Evolutionary conservation across 2,113 vertebrate genomes (phyloP).

Genomic region (Podarcis raffonei): DNA sequence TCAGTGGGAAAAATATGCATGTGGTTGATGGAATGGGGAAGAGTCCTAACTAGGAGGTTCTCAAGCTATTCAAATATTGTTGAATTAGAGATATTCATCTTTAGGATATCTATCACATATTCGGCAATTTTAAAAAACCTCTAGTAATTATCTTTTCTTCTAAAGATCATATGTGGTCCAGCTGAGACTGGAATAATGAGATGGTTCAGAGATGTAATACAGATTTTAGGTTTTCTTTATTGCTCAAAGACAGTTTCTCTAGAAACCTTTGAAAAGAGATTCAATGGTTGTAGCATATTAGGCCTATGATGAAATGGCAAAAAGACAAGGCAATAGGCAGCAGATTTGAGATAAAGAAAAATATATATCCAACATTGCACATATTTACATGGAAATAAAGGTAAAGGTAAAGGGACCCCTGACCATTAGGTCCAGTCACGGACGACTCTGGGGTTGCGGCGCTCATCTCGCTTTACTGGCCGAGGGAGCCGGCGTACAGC

Average conservation of each 20-base stretch:
- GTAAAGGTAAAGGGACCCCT: too few species aligned
- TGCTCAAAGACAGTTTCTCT: constrained; percentile 54
- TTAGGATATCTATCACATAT: constrained; percentile 38
- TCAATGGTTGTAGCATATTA: constrained; percentile 9
- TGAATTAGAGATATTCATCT: constrained; percentile 41
- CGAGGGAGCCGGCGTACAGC: too few species aligned
- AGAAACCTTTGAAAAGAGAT: constrained; percentile 56
- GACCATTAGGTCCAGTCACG: too few species aligned
- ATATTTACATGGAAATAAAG: neutral
- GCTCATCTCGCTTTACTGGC: too few species aligned
- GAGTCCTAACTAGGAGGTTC: constrained; percentile 40
- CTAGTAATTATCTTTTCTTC: constrained; percentile 35
- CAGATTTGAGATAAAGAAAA: neutral
- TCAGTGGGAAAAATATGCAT: neutral
- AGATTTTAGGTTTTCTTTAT: constrained; percentile 45
- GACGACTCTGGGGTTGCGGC: too few species aligned
- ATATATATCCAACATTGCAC: neutral
- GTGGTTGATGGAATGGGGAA: neutral
- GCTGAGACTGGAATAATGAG: constrained; percentile 33
- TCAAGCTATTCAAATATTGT: constrained; percentile 38
- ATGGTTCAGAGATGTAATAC: constrained; percentile 29
- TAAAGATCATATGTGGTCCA: constrained; percentile 36
- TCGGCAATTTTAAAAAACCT: constrained; percentile 34
- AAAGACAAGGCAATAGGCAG: constrained; percentile 44
- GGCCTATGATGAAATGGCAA: constrained; percentile 33